Evolutionary conservation across 2,888 invertebrate species (phyloP), one percentile per base, ranked within the genome.

Genomic region (Peribatodes rhomboidaria): DNA sequence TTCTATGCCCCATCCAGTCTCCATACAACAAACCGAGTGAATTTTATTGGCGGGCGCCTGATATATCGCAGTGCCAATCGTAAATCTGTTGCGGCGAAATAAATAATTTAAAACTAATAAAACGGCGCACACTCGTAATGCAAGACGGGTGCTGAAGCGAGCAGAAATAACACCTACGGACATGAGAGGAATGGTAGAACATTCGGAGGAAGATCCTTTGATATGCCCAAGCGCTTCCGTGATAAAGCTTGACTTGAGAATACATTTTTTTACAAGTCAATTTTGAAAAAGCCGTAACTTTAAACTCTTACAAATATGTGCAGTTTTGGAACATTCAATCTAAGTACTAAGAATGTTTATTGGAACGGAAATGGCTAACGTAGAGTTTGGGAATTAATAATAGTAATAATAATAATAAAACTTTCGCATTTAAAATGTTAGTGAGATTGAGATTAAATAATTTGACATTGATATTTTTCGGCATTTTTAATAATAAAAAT

Each of bases 61-160:
- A 93, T 89, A 90, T 90, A 93, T 92, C 85, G 89, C 77, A 79
- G 84, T 83, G 82, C 83, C 88, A 86, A 87, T 87, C 92, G 93
- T 93, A 93, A 93, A 93, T 93, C 91, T 90, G 88, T 85, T 84
- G 86, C 83, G 86, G 86, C 72, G 79, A 89, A 88, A 92, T 93
- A 92, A 92, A 93, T 92, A 92, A 92, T 93, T 92, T 92, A 90
- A 89, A 92, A 90, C 89, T 89, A 91, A 92, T 92, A 91, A 91
- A 91, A 85, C 81, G 68, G 72, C 74, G 79, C 76, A 73, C 69
- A 60, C 75, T 68, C 70, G 77, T 77, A 75, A 79, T 80, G 71
- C 67, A 60, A 53, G 67, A 49, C 54, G 72, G 74, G 68, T 68
- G 73, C 65, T 55, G 42, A 54, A 42, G 54, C 56, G 52, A 18